Base-by-base conservation (phyloP, 1,140 invertebrate genomes). In the Temnothorax curvispinosus region DNA sequence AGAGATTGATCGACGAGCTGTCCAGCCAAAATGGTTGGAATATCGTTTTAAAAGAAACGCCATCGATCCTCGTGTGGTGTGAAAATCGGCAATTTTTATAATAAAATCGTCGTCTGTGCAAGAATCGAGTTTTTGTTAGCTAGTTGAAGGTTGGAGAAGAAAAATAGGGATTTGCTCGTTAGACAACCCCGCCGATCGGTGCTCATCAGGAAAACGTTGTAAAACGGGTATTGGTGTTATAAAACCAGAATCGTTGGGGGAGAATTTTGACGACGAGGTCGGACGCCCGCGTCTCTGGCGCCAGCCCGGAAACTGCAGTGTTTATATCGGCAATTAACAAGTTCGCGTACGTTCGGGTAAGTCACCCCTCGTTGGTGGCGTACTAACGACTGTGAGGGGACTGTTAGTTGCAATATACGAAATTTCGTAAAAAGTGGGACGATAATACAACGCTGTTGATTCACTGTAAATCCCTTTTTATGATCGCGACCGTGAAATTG, bases 241-340 rank as follows among this genome's bases (percentile, higher is more conserved):
- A 92, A 92, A 91, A 91, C 13, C 32, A 72, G 58, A 64, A 76
- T 78, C n/a, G 81, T 50, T 54, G 69, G 27, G 71, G 64, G 78
- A 85, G 52, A 78, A 72, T 90, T 84, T 52, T 60, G 77, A 81
- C 56, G 52, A 58, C 38, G 32, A 35, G 56, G 44, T 38, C 11
- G 60, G 54, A 58, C 35, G 38, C 6, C 13, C 72, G 64, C 58
- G 85, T 82, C 62, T 56, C 87, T 89, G 89, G 91, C 91, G 91
- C 91, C 91, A 69, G 60, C 35, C 84, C 60, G 91, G 91, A 92
- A 91, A 92, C 90, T 85, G 64, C 75, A 67, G 80, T 90, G 91
- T 92, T 92, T 91, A 92, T 92, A 90, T 88, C 91, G 90, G 86
- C 91, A 92, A 92, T 92, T 92, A 92, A 92, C 91, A 92, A 92